Evolutionary conservation across 2,888 invertebrate species (phyloP).

Genomic region (Biston betularia): DNA sequence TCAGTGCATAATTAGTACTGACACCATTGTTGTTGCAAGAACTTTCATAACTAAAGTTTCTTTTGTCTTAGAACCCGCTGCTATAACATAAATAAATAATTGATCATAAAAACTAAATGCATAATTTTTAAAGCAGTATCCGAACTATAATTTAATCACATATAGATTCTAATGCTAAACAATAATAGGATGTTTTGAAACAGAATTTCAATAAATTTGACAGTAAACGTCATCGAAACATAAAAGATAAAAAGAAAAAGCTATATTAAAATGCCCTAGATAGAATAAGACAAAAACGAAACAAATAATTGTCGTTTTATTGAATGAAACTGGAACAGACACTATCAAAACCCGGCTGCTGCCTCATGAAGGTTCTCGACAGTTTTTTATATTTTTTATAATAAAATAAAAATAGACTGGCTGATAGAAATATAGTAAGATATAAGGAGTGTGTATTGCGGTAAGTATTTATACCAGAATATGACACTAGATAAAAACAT

Average conservation of each 20-base stretch:
- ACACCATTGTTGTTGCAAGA: neutral
- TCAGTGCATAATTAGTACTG: no score
- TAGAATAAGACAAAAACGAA: neutral
- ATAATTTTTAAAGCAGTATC: no score
- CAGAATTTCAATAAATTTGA: neutral
- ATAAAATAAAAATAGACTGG: slow-evolving; percentile 8
- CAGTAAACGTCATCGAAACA: neutral
- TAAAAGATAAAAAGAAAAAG: neutral
- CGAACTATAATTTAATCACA: neutral
- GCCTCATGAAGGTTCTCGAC: no score
- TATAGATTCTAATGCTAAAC: neutral
- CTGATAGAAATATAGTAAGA: slow-evolving; percentile 1
- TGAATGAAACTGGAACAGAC: no score
- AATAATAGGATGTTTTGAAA: neutral
- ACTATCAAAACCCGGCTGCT: no score
- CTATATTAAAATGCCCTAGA: neutral
- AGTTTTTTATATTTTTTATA: neutral
- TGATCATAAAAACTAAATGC: no score
- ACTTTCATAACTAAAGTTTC: neutral
- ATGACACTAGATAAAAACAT: neutral
- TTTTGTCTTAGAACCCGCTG: no score
- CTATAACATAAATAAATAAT: no score
- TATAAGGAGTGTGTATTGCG: neutral
- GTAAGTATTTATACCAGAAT: slow-evolving; percentile 2
- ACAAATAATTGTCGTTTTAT: no score